Evolutionary conservation across 2,113 vertebrate species (phyloP), one percentile per base, ranked within the genome.

Genomic region (Diadophis punctatus): DNA sequence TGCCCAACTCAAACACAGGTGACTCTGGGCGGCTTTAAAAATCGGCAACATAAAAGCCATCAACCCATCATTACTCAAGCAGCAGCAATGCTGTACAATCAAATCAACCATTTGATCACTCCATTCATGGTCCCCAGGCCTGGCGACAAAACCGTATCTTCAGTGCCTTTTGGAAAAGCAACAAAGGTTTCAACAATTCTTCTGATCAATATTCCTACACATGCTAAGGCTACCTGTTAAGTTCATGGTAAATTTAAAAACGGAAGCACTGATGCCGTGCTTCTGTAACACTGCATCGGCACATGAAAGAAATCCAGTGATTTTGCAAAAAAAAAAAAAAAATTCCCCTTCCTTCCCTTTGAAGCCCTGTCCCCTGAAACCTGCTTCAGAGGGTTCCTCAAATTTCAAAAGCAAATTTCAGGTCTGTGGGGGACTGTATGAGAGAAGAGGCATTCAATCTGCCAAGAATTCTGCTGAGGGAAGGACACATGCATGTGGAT

Each of bases 211-310:
- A 39, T 34, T 20, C 20, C 8, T 3, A 4, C 46, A n/a, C 80
- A 55, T 68, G 86, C 0, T 0, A 46, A 91, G 48, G 2, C 0
- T n/a, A 48, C 8, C 7, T 25, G 2, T 1, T 22, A 1, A 25
- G 3, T 51, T 49, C 55, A 8, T 51, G 30, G 55, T n/a, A 63
- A n/a, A 91, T n/a, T 8, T 60, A 12, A 68, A 51, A 12, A 86
- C 2, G 5, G 25, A 20, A 85, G 23, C 9, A 34, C n/a, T 80
- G 7, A 43, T 80, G 18, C 34, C 7, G 8, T 43, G 74, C 34
- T 39, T 80, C 74, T 22, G 34, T 80, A 80, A 39, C 16, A 80
- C 18, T 39, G 18, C 7, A 80, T 80, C 8, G 3, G 34, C 34
- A 80, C 34, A 43, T 80, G 18, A 80, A 80, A 80, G 74, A 39